Percentiles rank a stretch among this genome's conserved stretches.
Conservation (phyloP, 2,888 invertebrate species). For the Pseudococcus longispinus region DNA sequence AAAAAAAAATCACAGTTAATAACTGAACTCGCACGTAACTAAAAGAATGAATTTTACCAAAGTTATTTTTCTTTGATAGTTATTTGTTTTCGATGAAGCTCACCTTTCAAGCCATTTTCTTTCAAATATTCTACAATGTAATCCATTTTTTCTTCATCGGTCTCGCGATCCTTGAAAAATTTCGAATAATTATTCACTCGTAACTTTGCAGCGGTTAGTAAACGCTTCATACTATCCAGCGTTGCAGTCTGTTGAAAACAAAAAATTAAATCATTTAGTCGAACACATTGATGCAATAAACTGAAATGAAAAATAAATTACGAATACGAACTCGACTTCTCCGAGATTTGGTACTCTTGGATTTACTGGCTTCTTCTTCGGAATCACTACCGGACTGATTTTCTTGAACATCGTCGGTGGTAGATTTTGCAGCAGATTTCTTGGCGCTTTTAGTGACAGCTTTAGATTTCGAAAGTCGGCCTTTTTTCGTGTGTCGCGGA, state of each 20-base stretch:
- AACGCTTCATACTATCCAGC: not conserved
- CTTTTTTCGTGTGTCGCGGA: not conserved
- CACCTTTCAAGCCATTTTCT: slow-evolving; percentile 32
- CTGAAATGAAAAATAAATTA: not conserved
- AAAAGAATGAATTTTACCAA: not conserved
- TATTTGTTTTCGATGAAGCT: not conserved
- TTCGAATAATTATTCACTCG: not conserved
- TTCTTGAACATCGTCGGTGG: not conserved
- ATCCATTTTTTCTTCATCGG: not conserved
- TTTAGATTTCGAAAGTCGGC: not conserved
- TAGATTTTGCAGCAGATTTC: not conserved
- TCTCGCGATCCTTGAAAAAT: not conserved
- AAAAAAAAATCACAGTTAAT: not conserved
- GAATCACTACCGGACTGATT: not conserved
- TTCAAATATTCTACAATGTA: not conserved
- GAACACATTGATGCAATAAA: not conserved
- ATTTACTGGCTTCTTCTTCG: not conserved
- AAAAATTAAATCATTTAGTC: not conserved
- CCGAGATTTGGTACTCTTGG: not conserved
- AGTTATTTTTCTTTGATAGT: not conserved
- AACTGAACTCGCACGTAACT: not conserved
- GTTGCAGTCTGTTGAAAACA: not conserved
- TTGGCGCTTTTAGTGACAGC: not conserved
- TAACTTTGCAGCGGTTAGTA: not conserved
- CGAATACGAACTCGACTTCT: not conserved